A percentile compares a stretch with the other conserved stretches of the same genome.
phyloP scores from a whole-genome alignment of 1,140 invertebrate genomes.

The Hycleus phaleratus region DNA sequence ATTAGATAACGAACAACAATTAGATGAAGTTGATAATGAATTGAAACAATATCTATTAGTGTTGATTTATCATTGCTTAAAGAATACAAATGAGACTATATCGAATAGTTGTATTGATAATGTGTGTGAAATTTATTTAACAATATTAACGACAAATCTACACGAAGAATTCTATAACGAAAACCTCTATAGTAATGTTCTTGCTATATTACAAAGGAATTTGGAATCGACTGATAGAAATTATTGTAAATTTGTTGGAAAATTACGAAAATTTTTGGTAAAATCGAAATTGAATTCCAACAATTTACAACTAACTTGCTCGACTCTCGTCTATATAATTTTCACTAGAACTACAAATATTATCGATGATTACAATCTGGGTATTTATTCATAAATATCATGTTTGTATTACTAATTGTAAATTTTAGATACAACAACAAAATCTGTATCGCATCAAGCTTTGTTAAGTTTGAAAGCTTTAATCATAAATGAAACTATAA shows the following conservation, averaged over 20 bases:
- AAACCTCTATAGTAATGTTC: background rate
- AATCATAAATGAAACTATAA: background rate
- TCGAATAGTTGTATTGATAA: conserved; percentile 2
- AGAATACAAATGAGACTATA: conserved; percentile 1
- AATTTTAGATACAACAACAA: background rate
- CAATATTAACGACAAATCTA: background rate
- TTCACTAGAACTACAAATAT: background rate
- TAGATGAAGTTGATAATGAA: conserved; percentile 4
- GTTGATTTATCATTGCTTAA: conserved; percentile 3
- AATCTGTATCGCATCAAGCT: background rate
- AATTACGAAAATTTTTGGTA: background rate
- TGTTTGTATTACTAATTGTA: background rate
- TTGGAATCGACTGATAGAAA: background rate
- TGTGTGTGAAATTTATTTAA: background rate
- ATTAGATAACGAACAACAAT: background rate
- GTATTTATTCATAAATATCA: too few species aligned
- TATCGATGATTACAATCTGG: background rate
- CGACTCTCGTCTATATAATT: background rate
- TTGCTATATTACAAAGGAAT: background rate
- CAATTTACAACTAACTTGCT: conserved; percentile 2
- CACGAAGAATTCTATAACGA: conserved; percentile 3
- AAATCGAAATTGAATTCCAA: conserved; percentile 1
- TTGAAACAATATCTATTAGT: conserved; percentile 4
- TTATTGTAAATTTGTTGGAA: background rate
- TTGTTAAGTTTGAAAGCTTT: conserved; percentile 3